Percentiles rank a stretch among this genome's conserved stretches.
These are phyloP conservation scores for Zosterops japonicus DNA, from an alignment of 2,113 vertebrate genomes.

Conservation along the genomic window DNA sequence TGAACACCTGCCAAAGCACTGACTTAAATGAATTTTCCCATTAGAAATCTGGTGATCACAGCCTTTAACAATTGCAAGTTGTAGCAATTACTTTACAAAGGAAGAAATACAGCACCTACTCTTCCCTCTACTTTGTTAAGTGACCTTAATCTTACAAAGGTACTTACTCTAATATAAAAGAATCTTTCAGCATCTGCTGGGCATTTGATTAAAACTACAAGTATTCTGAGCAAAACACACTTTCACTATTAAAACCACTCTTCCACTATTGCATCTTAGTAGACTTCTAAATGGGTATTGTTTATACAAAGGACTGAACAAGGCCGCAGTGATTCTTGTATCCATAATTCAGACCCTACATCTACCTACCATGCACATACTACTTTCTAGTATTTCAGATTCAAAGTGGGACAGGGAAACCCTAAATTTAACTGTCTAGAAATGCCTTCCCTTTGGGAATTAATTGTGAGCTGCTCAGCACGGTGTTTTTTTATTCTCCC, in stretches of 20 bases:
- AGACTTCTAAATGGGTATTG: neutral
- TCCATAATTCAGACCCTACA: neutral
- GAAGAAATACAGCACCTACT: neutral
- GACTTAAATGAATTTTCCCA: conserved; percentile 48
- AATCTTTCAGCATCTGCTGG: neutral
- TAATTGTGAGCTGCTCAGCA: neutral
- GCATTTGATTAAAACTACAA: neutral
- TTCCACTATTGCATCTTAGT: neutral
- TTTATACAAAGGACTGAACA: neutral
- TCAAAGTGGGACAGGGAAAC: neutral
- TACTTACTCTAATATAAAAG: neutral
- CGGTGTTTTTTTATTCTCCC: neutral
- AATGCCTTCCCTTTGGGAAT: neutral
- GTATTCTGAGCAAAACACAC: neutral
- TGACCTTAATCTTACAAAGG: neutral
- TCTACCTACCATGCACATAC: neutral
- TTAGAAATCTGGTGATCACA: conserved; percentile 17
- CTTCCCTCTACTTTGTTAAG: neutral
- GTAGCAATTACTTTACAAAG: conserved; percentile 14
- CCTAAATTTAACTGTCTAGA: neutral
- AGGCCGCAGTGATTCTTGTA: neutral
- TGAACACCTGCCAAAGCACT: conserved; percentile 38
- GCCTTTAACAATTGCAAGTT: conserved; percentile 11
- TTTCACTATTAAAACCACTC: neutral
- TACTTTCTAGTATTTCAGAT: neutral